Percentiles rank a stretch among this genome's conserved stretches.
phyloP scores from a whole-genome alignment of 2,113 vertebrate genomes.

The Ophthalmolycus amberensis region DNA sequence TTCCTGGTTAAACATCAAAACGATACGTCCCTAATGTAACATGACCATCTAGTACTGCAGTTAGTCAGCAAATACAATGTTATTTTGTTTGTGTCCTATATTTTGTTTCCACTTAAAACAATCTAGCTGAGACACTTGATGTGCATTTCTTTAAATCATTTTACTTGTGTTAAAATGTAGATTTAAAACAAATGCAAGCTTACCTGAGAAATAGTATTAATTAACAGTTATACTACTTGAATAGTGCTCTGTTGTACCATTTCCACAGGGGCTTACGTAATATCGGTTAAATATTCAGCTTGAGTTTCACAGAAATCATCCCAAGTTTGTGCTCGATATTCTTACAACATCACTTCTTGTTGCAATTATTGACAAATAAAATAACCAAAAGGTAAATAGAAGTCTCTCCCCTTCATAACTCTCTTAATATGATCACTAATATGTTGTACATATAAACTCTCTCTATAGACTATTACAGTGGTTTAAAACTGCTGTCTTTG shows the following conservation, averaged over 20 bases:
- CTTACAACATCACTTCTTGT: background rate
- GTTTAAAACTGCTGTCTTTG: slow-evolving; percentile 80
- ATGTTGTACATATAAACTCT: slow-evolving; percentile 24
- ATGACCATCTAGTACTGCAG: background rate
- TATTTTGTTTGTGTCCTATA: background rate
- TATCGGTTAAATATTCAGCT: background rate
- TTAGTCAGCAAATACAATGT: background rate
- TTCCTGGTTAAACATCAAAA: background rate
- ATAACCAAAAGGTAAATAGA: background rate
- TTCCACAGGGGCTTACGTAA: background rate
- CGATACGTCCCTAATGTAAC: background rate
- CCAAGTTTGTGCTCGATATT: background rate
- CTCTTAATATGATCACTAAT: background rate
- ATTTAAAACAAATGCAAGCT: background rate
- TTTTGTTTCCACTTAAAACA: background rate
- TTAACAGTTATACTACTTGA: background rate
- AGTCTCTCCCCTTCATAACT: background rate
- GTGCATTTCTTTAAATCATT: background rate
- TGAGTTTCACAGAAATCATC: background rate
- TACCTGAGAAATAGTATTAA: background rate
- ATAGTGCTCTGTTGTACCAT: background rate
- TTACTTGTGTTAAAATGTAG: background rate
- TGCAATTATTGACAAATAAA: slow-evolving; percentile 6
- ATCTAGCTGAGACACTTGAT: background rate
- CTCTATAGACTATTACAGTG: slow-evolving; percentile 51